phyloP scores from a whole-genome alignment of 2,797 vertebrate genomes.

The Spheniscus humboldti region DNA sequence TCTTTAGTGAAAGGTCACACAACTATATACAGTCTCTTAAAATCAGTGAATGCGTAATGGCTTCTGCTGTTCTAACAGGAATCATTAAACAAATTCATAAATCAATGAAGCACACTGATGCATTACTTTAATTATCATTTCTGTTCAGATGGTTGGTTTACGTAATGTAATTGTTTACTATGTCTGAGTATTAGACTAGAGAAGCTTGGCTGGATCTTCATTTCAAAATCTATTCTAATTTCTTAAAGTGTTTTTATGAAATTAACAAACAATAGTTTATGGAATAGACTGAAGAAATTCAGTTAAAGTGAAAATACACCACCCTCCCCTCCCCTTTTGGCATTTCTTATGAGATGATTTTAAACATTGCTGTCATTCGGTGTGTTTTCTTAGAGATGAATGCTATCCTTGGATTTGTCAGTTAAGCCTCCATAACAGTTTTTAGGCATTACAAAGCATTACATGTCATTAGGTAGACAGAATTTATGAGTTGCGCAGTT shows the following conservation, averaged over 20 bases:
- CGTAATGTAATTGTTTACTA: conserved; percentile 86
- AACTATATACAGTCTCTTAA: conserved; percentile 64
- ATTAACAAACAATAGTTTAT: neutral
- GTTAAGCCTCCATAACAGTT: neutral
- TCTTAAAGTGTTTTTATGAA: neutral
- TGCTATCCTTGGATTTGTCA: conserved; percentile 2
- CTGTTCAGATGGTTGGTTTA: conserved; percentile 85
- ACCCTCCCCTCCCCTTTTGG: neutral
- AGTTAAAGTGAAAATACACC: neutral
- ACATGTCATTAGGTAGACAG: neutral
- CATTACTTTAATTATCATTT: conserved; percentile 92
- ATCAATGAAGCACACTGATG: conserved; percentile 87
- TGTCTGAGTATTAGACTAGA: conserved; percentile 51
- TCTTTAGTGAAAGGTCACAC: conserved; percentile 61
- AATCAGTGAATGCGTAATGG: conserved; percentile 71
- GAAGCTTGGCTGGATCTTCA: conserved; percentile 24
- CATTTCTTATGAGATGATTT: neutral
- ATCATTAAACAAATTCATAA: conserved; percentile 89
- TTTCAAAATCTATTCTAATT: conserved; percentile 50
- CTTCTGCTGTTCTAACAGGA: conserved; percentile 70
- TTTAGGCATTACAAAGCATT: neutral
- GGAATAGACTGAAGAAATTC: neutral
- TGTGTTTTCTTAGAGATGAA: conserved; percentile 1
- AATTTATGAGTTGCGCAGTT: neutral
- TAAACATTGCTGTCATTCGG: neutral